phyloP scores from a whole-genome alignment of 2,888 invertebrate species.

The Chrysodeixis includens region DNA sequence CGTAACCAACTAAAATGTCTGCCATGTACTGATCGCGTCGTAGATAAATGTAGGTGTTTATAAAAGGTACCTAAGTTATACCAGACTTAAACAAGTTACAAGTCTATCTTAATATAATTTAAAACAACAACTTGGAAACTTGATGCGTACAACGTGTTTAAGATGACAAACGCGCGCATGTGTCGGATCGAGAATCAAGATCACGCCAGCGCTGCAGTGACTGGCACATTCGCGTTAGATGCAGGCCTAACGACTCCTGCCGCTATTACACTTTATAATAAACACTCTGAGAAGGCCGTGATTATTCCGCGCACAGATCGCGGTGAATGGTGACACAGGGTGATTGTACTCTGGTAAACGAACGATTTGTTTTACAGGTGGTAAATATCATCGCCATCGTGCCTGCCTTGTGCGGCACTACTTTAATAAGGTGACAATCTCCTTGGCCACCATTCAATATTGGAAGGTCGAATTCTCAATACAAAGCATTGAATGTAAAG shows the following conservation, averaged over 20 bases:
- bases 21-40: not conserved
- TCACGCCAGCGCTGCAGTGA: constrained; percentile 47
- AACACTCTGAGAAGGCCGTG: constrained; percentile 54
- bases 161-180: constrained; percentile 45
- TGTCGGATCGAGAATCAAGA: constrained; percentile 54
- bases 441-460: constrained; percentile 30
- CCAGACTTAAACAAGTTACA: not conserved
- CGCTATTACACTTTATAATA: constrained; percentile 66
- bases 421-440: constrained; percentile 37
- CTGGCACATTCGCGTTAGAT: constrained; percentile 65
- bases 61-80: not conserved
- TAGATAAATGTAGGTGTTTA: not conserved
- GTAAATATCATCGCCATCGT: constrained; percentile 43
- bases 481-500: constrained; percentile 11
- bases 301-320: constrained; percentile 36
- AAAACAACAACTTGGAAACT: constrained; percentile 15
- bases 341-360: constrained; percentile 42
- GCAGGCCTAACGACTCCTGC: constrained; percentile 64
- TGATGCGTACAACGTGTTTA: constrained; percentile 32
- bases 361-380: constrained; percentile 30
- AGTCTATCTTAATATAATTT: not conserved
- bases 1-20: not conserved
- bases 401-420: constrained; percentile 13
- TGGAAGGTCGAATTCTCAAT: constrained; percentile 18
- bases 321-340: constrained; percentile 39